phyloP scores from a whole-genome alignment of 53 echinoderm and acorn worm species.

The Antedon mediterranea region DNA sequence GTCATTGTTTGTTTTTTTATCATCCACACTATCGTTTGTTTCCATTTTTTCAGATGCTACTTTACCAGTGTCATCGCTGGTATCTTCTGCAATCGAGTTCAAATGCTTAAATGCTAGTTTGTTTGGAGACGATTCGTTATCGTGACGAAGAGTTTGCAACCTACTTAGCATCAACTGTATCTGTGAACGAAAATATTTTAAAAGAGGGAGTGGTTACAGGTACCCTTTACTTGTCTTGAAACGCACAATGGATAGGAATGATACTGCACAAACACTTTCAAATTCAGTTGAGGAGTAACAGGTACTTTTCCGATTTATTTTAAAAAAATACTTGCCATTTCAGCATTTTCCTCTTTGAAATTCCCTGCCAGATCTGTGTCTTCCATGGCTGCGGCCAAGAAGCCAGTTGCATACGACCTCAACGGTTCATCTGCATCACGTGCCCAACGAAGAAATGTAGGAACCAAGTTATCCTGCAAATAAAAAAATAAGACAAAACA shows the following conservation, averaged over 20 bases:
- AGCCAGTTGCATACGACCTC: conserved; percentile 78
- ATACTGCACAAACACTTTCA: no score
- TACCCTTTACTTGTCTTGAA: no score
- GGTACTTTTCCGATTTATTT: no score
- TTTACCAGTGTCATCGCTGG: not conserved
- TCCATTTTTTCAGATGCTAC: not conserved
- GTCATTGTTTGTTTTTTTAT: not conserved
- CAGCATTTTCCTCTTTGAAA: conserved; percentile 69
- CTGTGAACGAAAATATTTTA: conserved; percentile 25
- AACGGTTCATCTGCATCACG: conserved; percentile 55
- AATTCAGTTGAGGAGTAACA: no score
- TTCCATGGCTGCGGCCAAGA: conserved; percentile 84
- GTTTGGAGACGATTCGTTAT: not conserved
- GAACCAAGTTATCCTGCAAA: conserved; percentile 59
- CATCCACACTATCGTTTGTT: not conserved
- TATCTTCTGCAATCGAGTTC: not conserved
- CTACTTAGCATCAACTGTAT: conserved; percentile 73
- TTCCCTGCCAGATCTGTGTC: conserved; percentile 86
- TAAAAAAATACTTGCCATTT: conserved; percentile 79
- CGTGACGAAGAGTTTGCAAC: conserved; percentile 26
- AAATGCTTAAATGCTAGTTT: not conserved
- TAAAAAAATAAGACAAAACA: no score
- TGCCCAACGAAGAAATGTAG: conserved; percentile 71
- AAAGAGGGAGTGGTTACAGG: no score
- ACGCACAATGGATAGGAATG: no score